Percentiles rank a stretch among this genome's conserved stretches.
phyloP scores from a whole-genome alignment of 1,140 invertebrate species.

The Bombus superbus region DNA sequence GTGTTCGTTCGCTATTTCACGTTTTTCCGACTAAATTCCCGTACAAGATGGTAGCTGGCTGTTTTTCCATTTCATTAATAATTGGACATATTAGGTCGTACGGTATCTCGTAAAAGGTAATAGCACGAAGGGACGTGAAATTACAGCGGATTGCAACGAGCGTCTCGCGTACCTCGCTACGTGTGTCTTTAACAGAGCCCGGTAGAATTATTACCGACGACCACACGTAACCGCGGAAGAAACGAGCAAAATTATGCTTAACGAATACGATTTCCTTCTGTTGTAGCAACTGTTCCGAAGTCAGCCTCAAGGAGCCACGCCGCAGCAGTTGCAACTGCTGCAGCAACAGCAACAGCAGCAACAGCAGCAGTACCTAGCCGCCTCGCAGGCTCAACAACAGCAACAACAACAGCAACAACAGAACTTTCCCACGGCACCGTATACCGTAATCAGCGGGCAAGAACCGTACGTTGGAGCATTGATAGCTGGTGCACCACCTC shows the following conservation, averaged over 20 bases:
- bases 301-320: constrained; percentile 86
- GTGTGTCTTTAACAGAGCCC: background rate
- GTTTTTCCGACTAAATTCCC: background rate
- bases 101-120: background rate
- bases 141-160: background rate
- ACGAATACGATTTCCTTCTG: constrained; percentile 61
- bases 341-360: constrained; percentile 84
- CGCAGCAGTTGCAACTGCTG: constrained; percentile 81
- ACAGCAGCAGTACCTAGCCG: constrained; percentile 85
- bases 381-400: constrained; percentile 87
- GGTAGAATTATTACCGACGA: background rate
- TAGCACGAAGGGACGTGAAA: background rate
- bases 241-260: too few species aligned
- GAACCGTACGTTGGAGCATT: constrained; percentile 87
- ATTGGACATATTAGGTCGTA: background rate
- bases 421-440: constrained; percentile 90
- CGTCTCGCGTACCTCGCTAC: background rate
- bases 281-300: constrained; percentile 94
- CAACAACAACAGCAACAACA: constrained; percentile 88
- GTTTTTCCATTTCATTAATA: background rate
- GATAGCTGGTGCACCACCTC: constrained; percentile 86
- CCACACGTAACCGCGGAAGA: constrained; percentile 10
- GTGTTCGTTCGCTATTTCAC: background rate
- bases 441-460: constrained; percentile 93
- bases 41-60: background rate